Evolutionary conservation across 2,888 invertebrate genomes (phyloP), one percentile per base, ranked within the genome.

Genomic region (Rapana venosa): DNA sequence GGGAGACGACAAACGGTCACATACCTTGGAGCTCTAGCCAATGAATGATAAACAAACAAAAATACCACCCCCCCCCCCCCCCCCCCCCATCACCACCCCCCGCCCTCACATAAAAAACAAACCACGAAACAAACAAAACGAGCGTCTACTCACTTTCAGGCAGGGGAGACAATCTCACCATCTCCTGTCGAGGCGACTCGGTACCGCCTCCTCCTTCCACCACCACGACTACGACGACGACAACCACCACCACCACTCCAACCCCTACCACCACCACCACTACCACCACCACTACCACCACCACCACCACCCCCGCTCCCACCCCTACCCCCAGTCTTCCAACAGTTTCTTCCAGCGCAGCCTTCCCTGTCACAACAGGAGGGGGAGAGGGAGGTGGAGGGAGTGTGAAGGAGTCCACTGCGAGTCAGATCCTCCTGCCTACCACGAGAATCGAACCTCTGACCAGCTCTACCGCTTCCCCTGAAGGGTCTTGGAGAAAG

Each of bases 181-280:
- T 87, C 74, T 47, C 74, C 36, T 87, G 87, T 66, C 32, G 20
- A 6, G 20, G 47, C 26, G 74, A n/a, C 17, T 32, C 32, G 0
- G 74, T 74, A 20, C 87, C 87, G 17, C 87, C 87, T 32, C 87
- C 87, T 22, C 70, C 87, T 20, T 47, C 87, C 36, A 87, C 87
- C 36, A 87, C 87, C 74, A 87, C 87, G 0, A 87, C 87, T 5
- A 87, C 87, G 0, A 87, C 87, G 0, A 87, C 87, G 13, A 84
- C 84, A 2, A 85, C 85, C 61, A 74, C 87, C 36, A 36, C 87
- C 26, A 36, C 74, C 13, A 74, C 87, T 22, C 58, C 86, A 26
- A 66, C 87, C 35, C 32, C 87, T 11, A 26, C 87, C 70, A 20
- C 56, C 17, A 1, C 87, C 22, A 66, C 66, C 11, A 32, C 86